These are phyloP conservation scores for Myxocyprinus asiaticus DNA, from an alignment of 2,113 vertebrate genomes.

Conservation along the genomic window DNA sequence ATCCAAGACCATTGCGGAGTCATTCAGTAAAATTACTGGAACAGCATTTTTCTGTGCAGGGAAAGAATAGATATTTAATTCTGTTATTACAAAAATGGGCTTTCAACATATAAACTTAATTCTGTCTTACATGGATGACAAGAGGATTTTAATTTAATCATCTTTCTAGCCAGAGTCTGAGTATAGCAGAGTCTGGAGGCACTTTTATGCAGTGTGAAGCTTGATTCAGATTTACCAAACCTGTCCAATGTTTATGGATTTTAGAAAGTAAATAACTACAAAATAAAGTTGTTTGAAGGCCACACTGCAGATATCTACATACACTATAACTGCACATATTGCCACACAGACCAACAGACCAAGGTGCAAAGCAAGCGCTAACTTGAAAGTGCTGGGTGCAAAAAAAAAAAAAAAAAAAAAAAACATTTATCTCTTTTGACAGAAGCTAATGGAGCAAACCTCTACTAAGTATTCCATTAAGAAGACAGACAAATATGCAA, in stretches of 20 bases:
- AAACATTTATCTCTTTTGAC: not conserved
- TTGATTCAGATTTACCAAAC: not conserved
- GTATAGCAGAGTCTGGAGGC: constrained; percentile 23
- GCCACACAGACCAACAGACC: not conserved
- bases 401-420: not conserved
- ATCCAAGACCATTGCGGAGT: not conserved
- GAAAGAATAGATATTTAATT: constrained; percentile 4
- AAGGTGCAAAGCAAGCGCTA: constrained; percentile 35
- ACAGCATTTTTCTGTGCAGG: not conserved
- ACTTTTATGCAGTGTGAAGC: constrained; percentile 29
- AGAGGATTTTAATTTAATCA: not conserved
- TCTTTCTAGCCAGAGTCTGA: constrained; percentile 2
- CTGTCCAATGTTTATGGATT: constrained; percentile 38
- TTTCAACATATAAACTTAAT: not conserved
- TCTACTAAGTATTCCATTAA: not conserved
- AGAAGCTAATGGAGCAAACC: not conserved
- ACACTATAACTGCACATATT: constrained; percentile 4
- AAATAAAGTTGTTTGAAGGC: not conserved
- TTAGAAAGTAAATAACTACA: not conserved
- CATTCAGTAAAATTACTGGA: not conserved
- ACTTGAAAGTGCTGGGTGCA: constrained; percentile 38
- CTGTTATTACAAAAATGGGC: constrained; percentile 11
- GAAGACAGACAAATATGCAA: not conserved
- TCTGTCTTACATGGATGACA: not conserved
- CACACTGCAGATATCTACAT: constrained; percentile 1